phyloP scores from a whole-genome alignment of 2,797 vertebrate species.

The Thunnus albacares region DNA sequence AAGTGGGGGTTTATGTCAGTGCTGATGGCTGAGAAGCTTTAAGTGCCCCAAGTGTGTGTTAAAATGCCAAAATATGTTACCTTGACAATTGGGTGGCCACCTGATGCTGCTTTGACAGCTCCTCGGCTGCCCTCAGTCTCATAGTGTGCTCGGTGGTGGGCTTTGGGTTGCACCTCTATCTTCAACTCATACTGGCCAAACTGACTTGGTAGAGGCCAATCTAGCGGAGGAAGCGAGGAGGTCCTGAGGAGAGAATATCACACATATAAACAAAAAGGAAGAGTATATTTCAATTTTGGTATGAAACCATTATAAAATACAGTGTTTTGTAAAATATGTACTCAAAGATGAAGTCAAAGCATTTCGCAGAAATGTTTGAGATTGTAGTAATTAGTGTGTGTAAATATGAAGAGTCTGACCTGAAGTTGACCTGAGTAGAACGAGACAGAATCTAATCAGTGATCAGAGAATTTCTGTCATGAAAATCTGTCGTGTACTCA shows the following conservation, averaged over 20 bases:
- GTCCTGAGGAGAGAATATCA: constrained; percentile 87
- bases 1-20: constrained; percentile 2
- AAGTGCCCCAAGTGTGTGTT: not conserved
- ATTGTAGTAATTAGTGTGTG: not conserved
- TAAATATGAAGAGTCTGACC: constrained; percentile 4
- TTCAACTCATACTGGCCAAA: constrained; percentile 97
- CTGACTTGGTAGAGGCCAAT: constrained; percentile 96
- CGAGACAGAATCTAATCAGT: not conserved
- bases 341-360: not conserved
- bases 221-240: constrained; percentile 96
- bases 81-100: constrained; percentile 97
- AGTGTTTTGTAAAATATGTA: constrained; percentile 9
- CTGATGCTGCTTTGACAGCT: constrained; percentile 95
- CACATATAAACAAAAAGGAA: constrained; percentile 38
- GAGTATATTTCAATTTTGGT: constrained; percentile 14
- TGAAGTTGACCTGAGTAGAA: not conserved
- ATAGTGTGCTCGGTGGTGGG: constrained; percentile 98
- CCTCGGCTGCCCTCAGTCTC: constrained; percentile 99
- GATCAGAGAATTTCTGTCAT: not conserved
- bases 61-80: constrained; percentile 81
- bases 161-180: constrained; percentile 99
- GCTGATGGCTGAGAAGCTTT: not conserved
- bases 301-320: constrained; percentile 1
- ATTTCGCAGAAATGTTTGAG: constrained; percentile 7
- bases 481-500: not conserved